phyloP scores from a whole-genome alignment of 1,140 invertebrate species.

The Batillaria attramentaria region DNA sequence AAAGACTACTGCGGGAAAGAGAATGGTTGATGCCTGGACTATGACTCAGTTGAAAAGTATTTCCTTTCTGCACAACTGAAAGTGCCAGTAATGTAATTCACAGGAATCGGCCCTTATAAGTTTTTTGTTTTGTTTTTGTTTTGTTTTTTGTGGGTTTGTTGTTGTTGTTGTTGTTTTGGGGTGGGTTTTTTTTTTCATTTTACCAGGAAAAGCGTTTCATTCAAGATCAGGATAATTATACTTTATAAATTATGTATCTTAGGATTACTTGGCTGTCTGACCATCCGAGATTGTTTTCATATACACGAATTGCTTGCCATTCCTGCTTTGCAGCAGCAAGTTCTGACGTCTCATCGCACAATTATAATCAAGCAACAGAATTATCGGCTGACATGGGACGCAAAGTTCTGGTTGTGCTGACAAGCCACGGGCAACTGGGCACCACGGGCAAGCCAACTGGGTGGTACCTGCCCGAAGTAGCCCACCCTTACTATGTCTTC shows the following conservation, averaged over 20 bases:
- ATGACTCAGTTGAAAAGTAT: no score
- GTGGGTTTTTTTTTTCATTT: no score
- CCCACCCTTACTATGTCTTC: constrained; percentile 56
- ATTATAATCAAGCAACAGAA: neutral
- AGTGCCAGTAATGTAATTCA: no score
- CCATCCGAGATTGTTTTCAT: neutral
- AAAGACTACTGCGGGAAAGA: no score
- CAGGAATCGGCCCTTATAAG: no score
- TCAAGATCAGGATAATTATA: neutral
- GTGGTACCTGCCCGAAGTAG: constrained; percentile 61
- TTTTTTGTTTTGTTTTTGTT: no score
- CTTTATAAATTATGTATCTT: neutral
- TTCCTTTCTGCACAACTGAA: no score
- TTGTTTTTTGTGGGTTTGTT: no score
- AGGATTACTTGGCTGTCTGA: neutral
- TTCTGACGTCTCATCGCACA: neutral
- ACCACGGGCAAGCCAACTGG: constrained; percentile 51
- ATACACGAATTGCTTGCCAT: neutral
- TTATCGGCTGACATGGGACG: constrained; percentile 6
- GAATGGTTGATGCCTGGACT: no score
- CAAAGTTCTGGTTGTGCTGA: constrained; percentile 53
- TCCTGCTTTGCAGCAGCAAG: neutral
- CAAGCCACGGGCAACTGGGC: constrained; percentile 45
- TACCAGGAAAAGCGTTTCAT: neutral
- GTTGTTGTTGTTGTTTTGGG: no score